These are phyloP conservation scores for Eucera pruinosa DNA, from an alignment of 2,888 invertebrate genomes.

Conservation along the genomic window DNA sequence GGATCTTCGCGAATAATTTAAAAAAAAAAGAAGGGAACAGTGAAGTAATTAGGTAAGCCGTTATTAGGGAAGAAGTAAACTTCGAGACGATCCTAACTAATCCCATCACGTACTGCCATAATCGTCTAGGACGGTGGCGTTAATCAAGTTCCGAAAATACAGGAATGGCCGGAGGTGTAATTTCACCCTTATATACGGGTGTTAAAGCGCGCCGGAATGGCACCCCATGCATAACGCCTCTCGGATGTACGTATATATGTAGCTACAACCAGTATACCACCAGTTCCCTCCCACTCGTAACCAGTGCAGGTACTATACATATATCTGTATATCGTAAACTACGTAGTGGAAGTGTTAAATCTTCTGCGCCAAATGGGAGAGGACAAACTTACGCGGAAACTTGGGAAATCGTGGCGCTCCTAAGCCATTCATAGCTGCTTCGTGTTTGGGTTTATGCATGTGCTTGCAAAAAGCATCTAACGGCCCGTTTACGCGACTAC, in stretches of 20 bases:
- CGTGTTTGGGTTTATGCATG: slow-evolving; percentile 49
- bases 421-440: slow-evolving; percentile 62
- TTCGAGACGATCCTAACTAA: slow-evolving; percentile 61
- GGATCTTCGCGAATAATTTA: neutral
- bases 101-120: slow-evolving; percentile 70
- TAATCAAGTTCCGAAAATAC: slow-evolving; percentile 79
- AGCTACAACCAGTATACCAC: slow-evolving; percentile 51
- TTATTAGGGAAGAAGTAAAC: slow-evolving; percentile 50
- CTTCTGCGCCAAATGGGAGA: slow-evolving; percentile 78
- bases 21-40: neutral
- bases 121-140: slow-evolving; percentile 71
- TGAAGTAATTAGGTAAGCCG: slow-evolving; percentile 17
- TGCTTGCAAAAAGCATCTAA: slow-evolving; percentile 50
- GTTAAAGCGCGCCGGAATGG: slow-evolving; percentile 77
- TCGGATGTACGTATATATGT: slow-evolving; percentile 48
- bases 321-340: slow-evolving; percentile 75
- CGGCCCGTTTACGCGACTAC: slow-evolving; percentile 36
- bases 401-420: slow-evolving; percentile 76
- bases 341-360: slow-evolving; percentile 78
- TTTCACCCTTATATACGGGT: slow-evolving; percentile 76
- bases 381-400: slow-evolving; percentile 77
- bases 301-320: slow-evolving; percentile 63
- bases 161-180: slow-evolving; percentile 73
- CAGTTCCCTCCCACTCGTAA: slow-evolving; percentile 65
- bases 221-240: slow-evolving; percentile 76